Conservation (phyloP, 2,797 vertebrate species). For the Loriculus beryllinus region DNA sequence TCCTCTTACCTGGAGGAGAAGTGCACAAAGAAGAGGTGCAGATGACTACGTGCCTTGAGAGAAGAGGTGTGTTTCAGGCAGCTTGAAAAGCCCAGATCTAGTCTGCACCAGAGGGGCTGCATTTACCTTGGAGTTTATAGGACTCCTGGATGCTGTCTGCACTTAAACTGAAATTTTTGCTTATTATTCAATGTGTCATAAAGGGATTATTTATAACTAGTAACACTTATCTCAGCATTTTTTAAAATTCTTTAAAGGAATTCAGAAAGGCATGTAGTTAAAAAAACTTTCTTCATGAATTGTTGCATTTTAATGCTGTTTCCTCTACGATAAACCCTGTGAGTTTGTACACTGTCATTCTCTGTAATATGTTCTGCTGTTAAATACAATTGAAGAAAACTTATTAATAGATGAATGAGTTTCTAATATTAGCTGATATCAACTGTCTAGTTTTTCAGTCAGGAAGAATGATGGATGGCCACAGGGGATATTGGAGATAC, state of each 20-base stretch:
- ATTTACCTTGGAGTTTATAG: neutral
- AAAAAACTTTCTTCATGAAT: slow-evolving; percentile 11
- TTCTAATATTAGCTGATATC: slow-evolving; percentile 20
- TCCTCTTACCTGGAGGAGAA: neutral
- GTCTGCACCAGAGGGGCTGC: neutral
- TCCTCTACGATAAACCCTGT: slow-evolving; percentile 11
- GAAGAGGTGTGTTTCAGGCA: neutral
- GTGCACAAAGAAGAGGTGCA: neutral
- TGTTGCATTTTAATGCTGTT: slow-evolving; percentile 37
- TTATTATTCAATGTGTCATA: neutral
- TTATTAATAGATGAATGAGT: neutral
- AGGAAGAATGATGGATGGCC: neutral
- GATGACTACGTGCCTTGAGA: neutral
- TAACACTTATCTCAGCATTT: neutral
- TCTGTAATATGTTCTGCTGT: neutral
- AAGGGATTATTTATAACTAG: neutral
- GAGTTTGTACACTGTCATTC: slow-evolving; percentile 11
- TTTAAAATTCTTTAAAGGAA: slow-evolving; percentile 6
- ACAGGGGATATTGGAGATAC: neutral
- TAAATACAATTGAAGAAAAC: slow-evolving; percentile 10
- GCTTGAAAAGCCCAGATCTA: neutral
- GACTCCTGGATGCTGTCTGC: neutral
- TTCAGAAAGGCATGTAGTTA: neutral
- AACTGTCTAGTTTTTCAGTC: neutral
- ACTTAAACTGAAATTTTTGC: neutral